phyloP scores from a whole-genome alignment of 1,140 invertebrate species.

The Conus betulinus region DNA sequence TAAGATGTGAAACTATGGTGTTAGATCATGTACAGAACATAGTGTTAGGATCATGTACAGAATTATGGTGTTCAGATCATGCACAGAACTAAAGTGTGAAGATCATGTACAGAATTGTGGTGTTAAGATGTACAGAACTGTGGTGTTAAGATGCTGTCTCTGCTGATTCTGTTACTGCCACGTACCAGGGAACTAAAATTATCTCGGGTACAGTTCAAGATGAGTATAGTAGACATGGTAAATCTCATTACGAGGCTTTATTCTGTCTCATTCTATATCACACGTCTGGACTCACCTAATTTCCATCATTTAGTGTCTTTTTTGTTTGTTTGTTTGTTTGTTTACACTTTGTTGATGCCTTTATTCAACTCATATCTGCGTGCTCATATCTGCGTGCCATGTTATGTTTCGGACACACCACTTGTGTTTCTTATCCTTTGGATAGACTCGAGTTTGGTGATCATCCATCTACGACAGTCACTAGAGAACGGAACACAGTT shows the following conservation, averaged over 20 bases:
- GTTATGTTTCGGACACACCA: too few relatives aligned
- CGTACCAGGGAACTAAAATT: slow-evolving; percentile 38
- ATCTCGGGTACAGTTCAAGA: slow-evolving; percentile 43
- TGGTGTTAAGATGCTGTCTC: neutral
- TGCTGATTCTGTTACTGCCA: slow-evolving; percentile 8
- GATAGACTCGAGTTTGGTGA: too few relatives aligned
- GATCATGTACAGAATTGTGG: too few relatives aligned
- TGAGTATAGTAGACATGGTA: slow-evolving; percentile 45
- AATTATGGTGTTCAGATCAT: too few relatives aligned
- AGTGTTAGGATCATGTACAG: too few relatives aligned
- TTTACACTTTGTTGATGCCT: neutral
- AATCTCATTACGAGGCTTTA: slow-evolving; percentile 19
- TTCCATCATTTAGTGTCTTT: neutral
- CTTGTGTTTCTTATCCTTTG: too few relatives aligned
- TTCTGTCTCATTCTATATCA: slow-evolving; percentile 21
- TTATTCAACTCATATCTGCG: neutral
- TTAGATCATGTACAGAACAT: too few relatives aligned
- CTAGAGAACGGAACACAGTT: too few relatives aligned
- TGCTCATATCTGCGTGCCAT: neutral
- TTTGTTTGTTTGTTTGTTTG: neutral
- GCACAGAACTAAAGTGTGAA: too few relatives aligned
- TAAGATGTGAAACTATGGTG: too few relatives aligned
- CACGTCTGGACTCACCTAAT: neutral
- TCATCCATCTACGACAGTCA: too few relatives aligned
- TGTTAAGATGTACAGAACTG: neutral